phyloP scores from a whole-genome alignment of 1,140 invertebrate species.

The Ceratina japonica region DNA sequence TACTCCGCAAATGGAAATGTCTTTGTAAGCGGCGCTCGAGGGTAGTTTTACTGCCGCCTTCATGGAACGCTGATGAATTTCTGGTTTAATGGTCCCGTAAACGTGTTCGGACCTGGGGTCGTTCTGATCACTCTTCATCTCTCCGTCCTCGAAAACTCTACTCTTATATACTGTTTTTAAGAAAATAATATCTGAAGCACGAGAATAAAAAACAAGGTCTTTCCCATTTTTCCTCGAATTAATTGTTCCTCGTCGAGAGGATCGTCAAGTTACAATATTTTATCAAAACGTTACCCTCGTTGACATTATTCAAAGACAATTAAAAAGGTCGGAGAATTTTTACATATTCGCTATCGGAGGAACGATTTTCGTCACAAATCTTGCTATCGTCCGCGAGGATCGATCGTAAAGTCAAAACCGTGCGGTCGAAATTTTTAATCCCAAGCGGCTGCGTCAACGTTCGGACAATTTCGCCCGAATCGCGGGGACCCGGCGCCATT shows the following conservation, averaged over 20 bases:
- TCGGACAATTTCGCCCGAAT: background rate
- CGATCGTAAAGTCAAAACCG: background rate
- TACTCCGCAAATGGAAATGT: constrained; percentile 50
- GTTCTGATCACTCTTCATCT: too few relatives aligned
- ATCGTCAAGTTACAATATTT: too few relatives aligned
- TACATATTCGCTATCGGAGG: background rate
- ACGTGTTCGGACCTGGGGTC: background rate
- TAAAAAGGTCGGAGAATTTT: background rate
- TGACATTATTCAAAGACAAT: too few relatives aligned
- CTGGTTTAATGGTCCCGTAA: constrained; percentile 19
- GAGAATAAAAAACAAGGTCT: too few relatives aligned
- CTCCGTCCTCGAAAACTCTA: background rate
- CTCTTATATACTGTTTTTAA: too few relatives aligned
- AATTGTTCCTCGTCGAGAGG: too few relatives aligned
- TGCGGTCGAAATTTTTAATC: constrained; percentile 15
- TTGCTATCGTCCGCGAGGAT: background rate
- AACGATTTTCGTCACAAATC: background rate
- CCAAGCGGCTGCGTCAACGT: background rate
- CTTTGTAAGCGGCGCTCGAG: background rate
- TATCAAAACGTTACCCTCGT: too few relatives aligned
- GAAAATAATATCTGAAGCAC: too few relatives aligned
- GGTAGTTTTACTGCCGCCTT: constrained; percentile 28
- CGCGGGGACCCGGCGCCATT: background rate
- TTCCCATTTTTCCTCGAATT: too few relatives aligned
- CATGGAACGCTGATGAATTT: constrained; percentile 35